phyloP scores from a whole-genome alignment of 2,797 vertebrate genomes.

The Galaxias olidus region DNA sequence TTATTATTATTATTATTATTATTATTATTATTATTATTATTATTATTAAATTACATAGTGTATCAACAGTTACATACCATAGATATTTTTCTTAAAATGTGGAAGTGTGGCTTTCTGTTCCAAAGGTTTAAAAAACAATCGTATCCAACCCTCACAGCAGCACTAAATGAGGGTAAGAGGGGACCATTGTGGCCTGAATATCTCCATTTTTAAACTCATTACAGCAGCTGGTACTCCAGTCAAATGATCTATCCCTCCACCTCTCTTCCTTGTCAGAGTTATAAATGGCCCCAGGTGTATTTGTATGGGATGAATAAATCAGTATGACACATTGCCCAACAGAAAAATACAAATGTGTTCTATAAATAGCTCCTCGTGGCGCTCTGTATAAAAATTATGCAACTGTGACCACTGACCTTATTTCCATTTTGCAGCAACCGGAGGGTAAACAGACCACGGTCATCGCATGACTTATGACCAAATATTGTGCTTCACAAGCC shows the following conservation, averaged over 20 bases:
- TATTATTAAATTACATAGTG: no score
- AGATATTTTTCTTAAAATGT: no score
- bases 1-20: no score
- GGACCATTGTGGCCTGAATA: conserved; percentile 34
- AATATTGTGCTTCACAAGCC: conserved; percentile 43
- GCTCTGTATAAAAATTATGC: conserved; percentile 52
- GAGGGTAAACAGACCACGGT: conserved; percentile 44
- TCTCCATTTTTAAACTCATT: conserved; percentile 54
- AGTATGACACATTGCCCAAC: conserved; percentile 52
- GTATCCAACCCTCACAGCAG: not conserved
- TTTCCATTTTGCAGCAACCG: conserved; percentile 36
- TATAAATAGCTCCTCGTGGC: conserved; percentile 44
- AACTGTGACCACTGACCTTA: conserved; percentile 58
- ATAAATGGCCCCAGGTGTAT: conserved; percentile 62
- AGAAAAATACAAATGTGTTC: conserved; percentile 42
- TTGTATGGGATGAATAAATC: conserved; percentile 61
- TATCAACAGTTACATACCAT: no score
- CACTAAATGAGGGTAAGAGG: not conserved
- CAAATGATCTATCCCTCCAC: conserved; percentile 40
- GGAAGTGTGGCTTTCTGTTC: no score
- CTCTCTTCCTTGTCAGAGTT: conserved; percentile 44
- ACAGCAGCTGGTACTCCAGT: conserved; percentile 30
- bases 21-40: no score
- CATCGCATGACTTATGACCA: conserved; percentile 50
- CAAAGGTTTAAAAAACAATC: no score